phyloP scores from a whole-genome alignment of 2,888 invertebrate species.

The Ephialtes manifestator region DNA sequence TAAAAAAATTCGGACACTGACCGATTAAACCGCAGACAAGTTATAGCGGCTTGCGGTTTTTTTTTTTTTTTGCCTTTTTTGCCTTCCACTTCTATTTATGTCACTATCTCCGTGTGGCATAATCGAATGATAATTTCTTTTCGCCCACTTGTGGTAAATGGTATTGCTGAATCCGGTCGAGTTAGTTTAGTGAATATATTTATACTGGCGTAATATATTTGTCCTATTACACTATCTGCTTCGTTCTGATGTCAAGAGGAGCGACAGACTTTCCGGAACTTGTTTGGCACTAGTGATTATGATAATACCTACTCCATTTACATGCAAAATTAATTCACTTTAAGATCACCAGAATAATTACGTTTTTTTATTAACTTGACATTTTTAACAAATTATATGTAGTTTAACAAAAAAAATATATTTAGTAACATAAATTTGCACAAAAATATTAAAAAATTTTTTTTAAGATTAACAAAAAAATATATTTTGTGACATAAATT shows the following conservation, averaged over 20 bases:
- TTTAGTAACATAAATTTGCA: too few relatives aligned
- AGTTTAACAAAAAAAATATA: not conserved
- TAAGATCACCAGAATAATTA: not conserved
- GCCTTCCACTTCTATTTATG: slow-evolving; percentile 17
- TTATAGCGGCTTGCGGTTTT: not conserved
- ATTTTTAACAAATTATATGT: not conserved
- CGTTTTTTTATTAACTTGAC: not conserved
- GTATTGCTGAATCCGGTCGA: slow-evolving; percentile 61
- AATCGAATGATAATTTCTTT: slow-evolving; percentile 48
- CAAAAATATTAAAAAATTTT: too few relatives aligned
- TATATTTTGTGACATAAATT: too few relatives aligned
- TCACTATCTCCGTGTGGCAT: slow-evolving; percentile 3
- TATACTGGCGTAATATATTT: not conserved
- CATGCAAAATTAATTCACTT: not conserved
- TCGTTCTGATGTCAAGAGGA: slow-evolving; percentile 28
- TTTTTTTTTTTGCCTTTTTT: not conserved
- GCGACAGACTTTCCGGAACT: slow-evolving; percentile 46
- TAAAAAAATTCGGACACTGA: not conserved
- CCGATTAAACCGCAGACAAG: slow-evolving; percentile 7
- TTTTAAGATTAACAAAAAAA: too few relatives aligned
- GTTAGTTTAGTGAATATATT: slow-evolving; percentile 30
- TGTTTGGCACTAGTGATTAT: slow-evolving; percentile 25
- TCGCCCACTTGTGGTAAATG: slow-evolving; percentile 21
- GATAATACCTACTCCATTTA: slow-evolving; percentile 1
- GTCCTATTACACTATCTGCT: slow-evolving; percentile 22